Conservation (phyloP, 2,888 invertebrate species). For the Nineta flava region DNA sequence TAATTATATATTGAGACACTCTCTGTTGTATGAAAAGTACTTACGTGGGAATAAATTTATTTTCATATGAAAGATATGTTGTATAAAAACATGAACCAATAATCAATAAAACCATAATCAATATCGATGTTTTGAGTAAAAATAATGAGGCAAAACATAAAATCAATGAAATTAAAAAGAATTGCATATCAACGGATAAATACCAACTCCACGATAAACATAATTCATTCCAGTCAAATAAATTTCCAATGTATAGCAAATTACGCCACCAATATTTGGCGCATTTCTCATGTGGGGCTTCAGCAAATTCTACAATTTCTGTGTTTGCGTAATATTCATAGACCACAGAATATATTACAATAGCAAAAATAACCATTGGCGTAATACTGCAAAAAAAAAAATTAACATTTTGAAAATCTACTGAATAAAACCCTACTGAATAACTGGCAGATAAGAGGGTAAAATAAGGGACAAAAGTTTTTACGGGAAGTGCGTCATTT, state of each 20-base stretch:
- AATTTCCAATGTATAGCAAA: conserved; percentile 32
- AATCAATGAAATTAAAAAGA: conserved; percentile 24
- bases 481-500: too few species aligned
- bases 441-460: too few species aligned
- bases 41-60: conserved; percentile 30
- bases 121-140: conserved; percentile 14
- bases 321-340: conserved; percentile 24
- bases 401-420: too few species aligned
- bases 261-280: conserved; percentile 36
- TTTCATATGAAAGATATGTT: conserved; percentile 24
- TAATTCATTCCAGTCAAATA: conserved; percentile 28
- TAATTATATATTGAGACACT: too few species aligned
- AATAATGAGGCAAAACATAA: conserved; percentile 15
- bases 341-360: conserved; percentile 26
- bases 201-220: conserved; percentile 36
- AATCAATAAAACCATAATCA: conserved; percentile 19
- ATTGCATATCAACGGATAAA: conserved; percentile 31
- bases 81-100: conserved; percentile 21
- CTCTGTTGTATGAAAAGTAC: conserved; percentile 16
- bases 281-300: conserved; percentile 26
- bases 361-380: conserved; percentile 27
- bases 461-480: too few species aligned
- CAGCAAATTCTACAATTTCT: conserved; percentile 24
- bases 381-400: conserved; percentile 24
- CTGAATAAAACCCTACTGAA: too few species aligned